These are phyloP conservation scores for Leptestheria dahalacensis DNA, from an alignment of 1,140 invertebrate species.

Conservation along the genomic window DNA sequence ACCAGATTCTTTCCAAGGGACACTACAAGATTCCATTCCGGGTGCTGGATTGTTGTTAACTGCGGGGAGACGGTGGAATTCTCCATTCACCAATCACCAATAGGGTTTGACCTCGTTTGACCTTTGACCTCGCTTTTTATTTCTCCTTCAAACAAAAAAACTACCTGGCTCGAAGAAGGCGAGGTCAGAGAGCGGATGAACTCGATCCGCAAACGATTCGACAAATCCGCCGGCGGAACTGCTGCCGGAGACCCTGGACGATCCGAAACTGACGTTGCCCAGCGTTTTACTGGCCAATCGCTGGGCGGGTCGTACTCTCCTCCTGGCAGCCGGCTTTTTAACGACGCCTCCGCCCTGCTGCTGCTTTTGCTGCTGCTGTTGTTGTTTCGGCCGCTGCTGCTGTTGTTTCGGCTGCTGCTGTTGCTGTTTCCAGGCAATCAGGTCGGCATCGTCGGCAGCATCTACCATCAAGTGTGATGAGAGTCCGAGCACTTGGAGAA, in stretches of 20 bases:
- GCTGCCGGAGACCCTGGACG: neutral
- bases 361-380: neutral
- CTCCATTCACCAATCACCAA: neutral
- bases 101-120: neutral
- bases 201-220: neutral
- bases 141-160: too few species aligned
- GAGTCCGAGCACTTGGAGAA: neutral
- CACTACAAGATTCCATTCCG: too few species aligned
- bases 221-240: neutral
- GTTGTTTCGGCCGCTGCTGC: neutral
- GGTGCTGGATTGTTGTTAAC: too few species aligned
- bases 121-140: constrained; percentile 1
- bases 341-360: neutral
- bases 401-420: neutral
- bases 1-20: too few species aligned
- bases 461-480: neutral
- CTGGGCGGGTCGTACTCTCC: too few species aligned
- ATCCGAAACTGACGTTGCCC: neutral
- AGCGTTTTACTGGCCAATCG: too few species aligned
- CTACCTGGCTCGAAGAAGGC: constrained; percentile 15
- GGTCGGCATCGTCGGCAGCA: neutral
- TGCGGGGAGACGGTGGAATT: too few species aligned
- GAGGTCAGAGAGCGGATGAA: constrained; percentile 14
- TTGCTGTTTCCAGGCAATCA: neutral
- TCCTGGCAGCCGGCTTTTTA: neutral